Percentiles rank a stretch among this genome's conserved stretches.
Conservation (phyloP, 2,113 vertebrate species). For the Hippocampus comes region DNA sequence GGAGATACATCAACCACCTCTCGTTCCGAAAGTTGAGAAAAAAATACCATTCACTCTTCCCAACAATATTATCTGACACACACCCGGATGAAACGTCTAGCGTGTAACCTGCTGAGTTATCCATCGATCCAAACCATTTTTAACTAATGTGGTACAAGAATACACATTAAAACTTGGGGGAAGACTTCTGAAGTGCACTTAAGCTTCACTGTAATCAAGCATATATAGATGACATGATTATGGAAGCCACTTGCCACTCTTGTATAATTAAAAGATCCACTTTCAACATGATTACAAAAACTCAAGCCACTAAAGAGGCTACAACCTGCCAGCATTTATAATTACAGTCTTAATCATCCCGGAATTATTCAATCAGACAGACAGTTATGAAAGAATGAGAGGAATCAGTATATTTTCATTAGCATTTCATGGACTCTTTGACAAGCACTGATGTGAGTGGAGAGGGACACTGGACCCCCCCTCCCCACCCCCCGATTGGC, state of each 20-base stretch:
- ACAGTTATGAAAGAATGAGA: constrained; percentile 44
- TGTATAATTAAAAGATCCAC: constrained; percentile 45
- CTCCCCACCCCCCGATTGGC: constrained; percentile 42
- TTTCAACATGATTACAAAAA: constrained; percentile 52
- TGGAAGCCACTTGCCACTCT: constrained; percentile 20
- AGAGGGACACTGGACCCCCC: constrained; percentile 19
- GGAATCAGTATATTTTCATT: constrained; percentile 45
- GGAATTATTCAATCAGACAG: constrained; percentile 39
- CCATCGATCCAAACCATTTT: not conserved
- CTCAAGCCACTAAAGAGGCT: constrained; percentile 42
- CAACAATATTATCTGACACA: not conserved
- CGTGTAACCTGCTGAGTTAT: not conserved
- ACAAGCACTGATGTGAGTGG: constrained; percentile 43
- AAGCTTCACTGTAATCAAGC: constrained; percentile 15
- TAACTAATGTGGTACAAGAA: not conserved
- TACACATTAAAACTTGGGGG: not conserved
- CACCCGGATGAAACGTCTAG: no score
- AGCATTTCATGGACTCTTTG: constrained; percentile 53
- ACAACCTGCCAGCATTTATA: constrained; percentile 53
- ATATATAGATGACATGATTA: constrained; percentile 44
- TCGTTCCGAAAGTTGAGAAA: not conserved
- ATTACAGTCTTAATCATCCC: constrained; percentile 43
- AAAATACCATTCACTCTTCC: not conserved
- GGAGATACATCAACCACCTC: not conserved
- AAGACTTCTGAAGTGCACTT: constrained; percentile 2